Evolutionary conservation across 2,797 vertebrate species (phyloP), one percentile per base, ranked within the genome.

Genomic region (Pachyuromys duprasi): DNA sequence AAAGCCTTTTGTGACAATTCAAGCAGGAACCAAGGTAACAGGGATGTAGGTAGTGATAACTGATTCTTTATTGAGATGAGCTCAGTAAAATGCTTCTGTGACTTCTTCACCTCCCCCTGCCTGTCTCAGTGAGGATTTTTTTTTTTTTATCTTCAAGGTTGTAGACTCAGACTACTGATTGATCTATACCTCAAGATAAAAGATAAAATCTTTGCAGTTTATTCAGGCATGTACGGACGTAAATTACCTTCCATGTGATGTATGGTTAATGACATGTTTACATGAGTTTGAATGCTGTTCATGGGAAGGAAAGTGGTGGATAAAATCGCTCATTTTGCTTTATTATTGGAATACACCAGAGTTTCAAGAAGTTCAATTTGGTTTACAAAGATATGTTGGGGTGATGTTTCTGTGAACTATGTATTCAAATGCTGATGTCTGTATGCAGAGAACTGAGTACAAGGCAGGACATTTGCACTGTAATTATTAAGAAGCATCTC

Each of bases 201-300:
- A 90, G 28, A 84, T 70, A 86, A 78, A 70, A 79, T 84, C 20
- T 86, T 75, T 60, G 45, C 33, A n/a, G 55, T 86, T 8, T 39
- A 63, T 65, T 95, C 72, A 95, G 62, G 42, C 62, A 28, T 82
- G 53, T 75, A 60, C 82, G 84, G 92, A 94, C 84, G 82, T 36
- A 94, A 95, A 97, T 90, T 86, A 14, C 62, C 45, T 96, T 94
- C 91, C 33, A 20, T 69, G 87, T 79, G 12, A 82, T 86, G 36
- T 45, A 20, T 88, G 84, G 89, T 93, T 79, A 93, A 94, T 22
- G 0, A 33, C 81, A 15, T 55, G 42, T 90, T 80, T 95, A 15
- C 87, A 69, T 67, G 67, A 93, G 80, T 91, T 74, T 83, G 14
- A 78, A 39, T 78, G 60, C 60, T 94, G 87, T 96, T 96, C 96